Percentiles rank a stretch among this genome's conserved stretches.
These are phyloP conservation scores for Diorhabda sublineata DNA, from an alignment of 1,140 invertebrate genomes.

Conservation along the genomic window DNA sequence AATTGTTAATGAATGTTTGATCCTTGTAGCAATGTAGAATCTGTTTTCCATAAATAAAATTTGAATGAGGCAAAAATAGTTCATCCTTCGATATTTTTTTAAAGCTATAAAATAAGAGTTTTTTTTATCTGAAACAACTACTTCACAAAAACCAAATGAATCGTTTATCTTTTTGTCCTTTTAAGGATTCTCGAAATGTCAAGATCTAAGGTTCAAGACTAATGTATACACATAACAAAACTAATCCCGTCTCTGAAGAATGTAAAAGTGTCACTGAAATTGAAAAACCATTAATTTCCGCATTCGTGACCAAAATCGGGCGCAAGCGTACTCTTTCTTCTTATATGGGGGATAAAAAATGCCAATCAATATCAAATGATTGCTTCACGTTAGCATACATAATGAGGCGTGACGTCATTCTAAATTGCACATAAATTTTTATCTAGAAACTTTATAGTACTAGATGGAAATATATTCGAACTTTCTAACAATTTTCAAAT, in stretches of 20 bases:
- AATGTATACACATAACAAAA: background rate
- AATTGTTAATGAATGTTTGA: no score
- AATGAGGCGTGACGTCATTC: slow-evolving; percentile 42
- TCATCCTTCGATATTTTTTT: no score
- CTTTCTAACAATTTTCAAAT: no score
- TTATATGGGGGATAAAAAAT: slow-evolving; percentile 35
- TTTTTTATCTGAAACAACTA: no score
- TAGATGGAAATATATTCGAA: background rate
- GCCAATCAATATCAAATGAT: slow-evolving; percentile 45
- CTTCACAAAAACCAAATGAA: no score
- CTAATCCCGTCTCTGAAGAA: background rate
- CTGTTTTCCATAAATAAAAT: no score
- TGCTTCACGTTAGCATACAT: slow-evolving; percentile 42
- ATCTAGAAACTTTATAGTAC: background rate
- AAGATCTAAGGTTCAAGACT: background rate
- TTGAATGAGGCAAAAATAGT: no score
- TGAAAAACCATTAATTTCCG: slow-evolving; percentile 41
- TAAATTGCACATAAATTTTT: slow-evolving; percentile 23
- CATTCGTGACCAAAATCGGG: slow-evolving; percentile 34
- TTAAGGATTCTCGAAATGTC: background rate
- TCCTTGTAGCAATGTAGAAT: no score
- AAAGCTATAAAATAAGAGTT: no score
- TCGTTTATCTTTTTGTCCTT: no score
- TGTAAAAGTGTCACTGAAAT: slow-evolving; percentile 25
- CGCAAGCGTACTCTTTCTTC: slow-evolving; percentile 33